These are phyloP conservation scores for Hetaerina americana DNA, from an alignment of 1,140 invertebrate species.

Conservation along the genomic window DNA sequence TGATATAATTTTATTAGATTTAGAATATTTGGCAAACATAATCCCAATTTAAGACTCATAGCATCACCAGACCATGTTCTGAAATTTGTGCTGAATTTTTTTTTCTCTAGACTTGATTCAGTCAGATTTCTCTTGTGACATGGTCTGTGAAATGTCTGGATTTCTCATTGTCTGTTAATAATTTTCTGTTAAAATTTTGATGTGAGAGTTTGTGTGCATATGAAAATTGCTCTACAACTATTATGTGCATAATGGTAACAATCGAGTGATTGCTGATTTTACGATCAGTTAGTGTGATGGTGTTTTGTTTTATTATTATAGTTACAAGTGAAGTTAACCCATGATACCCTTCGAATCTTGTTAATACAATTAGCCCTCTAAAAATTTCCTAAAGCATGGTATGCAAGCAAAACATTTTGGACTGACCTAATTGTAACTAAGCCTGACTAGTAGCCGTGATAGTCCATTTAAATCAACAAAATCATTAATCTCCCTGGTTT, in stretches of 20 bases:
- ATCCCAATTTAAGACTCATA: background rate
- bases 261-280: background rate
- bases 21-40: too few relatives aligned
- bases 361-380: background rate
- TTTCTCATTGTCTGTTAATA: background rate
- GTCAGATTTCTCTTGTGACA: background rate
- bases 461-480: background rate
- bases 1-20: too few relatives aligned
- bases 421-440: background rate
- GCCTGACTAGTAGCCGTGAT: background rate
- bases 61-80: background rate
- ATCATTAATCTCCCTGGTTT: background rate
- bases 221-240: background rate
- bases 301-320: background rate
- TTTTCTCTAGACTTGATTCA: background rate
- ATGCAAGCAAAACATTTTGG: background rate
- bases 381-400: background rate
- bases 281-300: background rate
- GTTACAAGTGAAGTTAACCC: background rate
- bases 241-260: background rate
- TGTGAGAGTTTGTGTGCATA: background rate
- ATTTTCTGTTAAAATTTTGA: background rate
- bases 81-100: background rate
- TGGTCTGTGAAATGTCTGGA: background rate
- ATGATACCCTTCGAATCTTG: background rate